These are phyloP conservation scores for Heterotis niloticus DNA, from an alignment of 2,113 vertebrate genomes.

Conservation along the genomic window DNA sequence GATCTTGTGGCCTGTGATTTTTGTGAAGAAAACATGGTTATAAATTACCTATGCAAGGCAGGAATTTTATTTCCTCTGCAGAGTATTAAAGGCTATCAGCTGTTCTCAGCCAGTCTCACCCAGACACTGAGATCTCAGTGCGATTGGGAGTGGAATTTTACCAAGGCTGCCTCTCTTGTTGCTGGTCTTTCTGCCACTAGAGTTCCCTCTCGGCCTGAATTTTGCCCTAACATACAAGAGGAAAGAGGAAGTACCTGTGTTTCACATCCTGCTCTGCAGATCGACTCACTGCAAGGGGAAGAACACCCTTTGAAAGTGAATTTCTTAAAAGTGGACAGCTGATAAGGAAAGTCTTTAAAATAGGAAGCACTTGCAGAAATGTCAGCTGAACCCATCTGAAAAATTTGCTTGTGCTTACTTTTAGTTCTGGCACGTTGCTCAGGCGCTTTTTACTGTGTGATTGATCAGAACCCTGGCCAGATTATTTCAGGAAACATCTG, in stretches of 20 bases:
- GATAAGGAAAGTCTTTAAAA: background rate
- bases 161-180: background rate
- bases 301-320: background rate
- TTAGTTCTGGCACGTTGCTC: background rate
- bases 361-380: slow-evolving; percentile 11
- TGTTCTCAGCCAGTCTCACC: background rate
- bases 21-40: background rate
- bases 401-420: background rate
- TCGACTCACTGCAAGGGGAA: slow-evolving; percentile 8
- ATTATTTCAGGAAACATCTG: slow-evolving; percentile 22
- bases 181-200: slow-evolving; percentile 11
- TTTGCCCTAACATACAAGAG: slow-evolving; percentile 8
- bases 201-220: background rate
- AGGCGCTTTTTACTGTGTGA: background rate
- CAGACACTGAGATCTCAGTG: slow-evolving; percentile 11
- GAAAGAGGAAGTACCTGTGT: slow-evolving; percentile 23
- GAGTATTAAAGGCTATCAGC: background rate
- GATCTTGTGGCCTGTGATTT: background rate
- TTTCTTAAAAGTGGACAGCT: background rate
- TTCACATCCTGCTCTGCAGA: slow-evolving; percentile 25
- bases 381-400: background rate
- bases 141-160: slow-evolving; percentile 23
- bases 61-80: background rate
- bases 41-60: slow-evolving; percentile 3
- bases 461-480: background rate